Evolutionary conservation across 1,140 invertebrate species (phyloP).

Genomic region (Brachystomella parvula): DNA sequence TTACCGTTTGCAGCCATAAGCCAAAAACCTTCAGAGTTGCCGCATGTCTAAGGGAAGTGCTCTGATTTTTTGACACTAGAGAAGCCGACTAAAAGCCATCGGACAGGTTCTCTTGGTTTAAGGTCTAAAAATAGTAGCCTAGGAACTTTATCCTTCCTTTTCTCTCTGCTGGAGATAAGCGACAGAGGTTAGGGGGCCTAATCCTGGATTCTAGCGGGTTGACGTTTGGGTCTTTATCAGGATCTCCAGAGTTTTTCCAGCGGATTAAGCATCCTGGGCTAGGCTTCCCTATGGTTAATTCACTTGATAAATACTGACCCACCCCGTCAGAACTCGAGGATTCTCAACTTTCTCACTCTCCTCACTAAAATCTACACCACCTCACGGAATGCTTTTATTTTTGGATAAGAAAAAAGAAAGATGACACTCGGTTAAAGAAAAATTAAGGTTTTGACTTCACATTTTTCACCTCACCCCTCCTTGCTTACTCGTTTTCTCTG

Average conservation of each 20-base stretch:
- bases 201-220: slow-evolving; percentile 27
- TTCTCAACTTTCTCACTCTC: slow-evolving; percentile 19
- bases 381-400: not conserved
- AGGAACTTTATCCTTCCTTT: slow-evolving; percentile 10
- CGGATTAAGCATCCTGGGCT: slow-evolving; percentile 32
- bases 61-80: not conserved
- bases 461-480: slow-evolving; percentile 15
- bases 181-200: not conserved
- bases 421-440: not conserved
- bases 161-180: not conserved
- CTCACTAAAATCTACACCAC: slow-evolving; percentile 14
- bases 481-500: slow-evolving; percentile 23
- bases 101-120: too few relatives aligned
- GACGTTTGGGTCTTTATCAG: slow-evolving; percentile 25
- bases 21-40: too few relatives aligned
- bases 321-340: too few relatives aligned
- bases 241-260: slow-evolving; percentile 38
- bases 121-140: not conserved
- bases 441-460: slow-evolving; percentile 9
- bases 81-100: too few relatives aligned
- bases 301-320: too few relatives aligned
- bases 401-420: not conserved
- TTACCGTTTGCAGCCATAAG: too few relatives aligned
- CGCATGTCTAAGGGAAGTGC: not conserved
- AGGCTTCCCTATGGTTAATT: slow-evolving; percentile 19